Percentiles rank a stretch among this genome's conserved stretches.
phyloP scores from a whole-genome alignment of 1,140 invertebrate genomes.

The Adelges cooleyi region DNA sequence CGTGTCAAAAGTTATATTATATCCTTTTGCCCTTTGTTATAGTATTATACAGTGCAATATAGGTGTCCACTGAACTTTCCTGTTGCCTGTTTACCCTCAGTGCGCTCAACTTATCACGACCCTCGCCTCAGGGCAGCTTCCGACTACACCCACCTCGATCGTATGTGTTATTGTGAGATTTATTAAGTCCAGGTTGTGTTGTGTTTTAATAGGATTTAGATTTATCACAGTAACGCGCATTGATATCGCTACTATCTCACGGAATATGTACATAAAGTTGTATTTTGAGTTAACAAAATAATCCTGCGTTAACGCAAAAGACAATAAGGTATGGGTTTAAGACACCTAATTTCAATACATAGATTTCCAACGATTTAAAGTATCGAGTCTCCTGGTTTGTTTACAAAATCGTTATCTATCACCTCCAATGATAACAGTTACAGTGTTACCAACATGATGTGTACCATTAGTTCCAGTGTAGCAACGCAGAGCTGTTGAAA shows the following conservation, averaged over 20 bases:
- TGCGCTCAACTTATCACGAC: not conserved
- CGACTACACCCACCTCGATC: not conserved
- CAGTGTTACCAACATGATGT: no score
- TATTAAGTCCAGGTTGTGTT: conserved; percentile 3
- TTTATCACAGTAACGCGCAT: not conserved
- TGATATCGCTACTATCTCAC: not conserved
- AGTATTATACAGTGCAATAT: not conserved
- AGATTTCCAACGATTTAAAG: no score
- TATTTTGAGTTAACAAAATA: no score
- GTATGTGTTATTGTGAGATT: not conserved
- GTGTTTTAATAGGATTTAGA: conserved; percentile 7
- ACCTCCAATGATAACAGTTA: no score
- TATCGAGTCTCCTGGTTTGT: no score
- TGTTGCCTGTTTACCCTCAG: not conserved
- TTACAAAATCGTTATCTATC: no score
- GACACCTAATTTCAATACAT: no score
- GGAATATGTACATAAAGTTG: not conserved
- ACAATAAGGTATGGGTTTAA: no score
- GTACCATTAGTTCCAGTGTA: no score
- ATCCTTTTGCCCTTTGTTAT: conserved; percentile 20
- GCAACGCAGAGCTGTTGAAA: no score
- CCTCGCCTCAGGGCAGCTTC: not conserved
- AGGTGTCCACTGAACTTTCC: not conserved
- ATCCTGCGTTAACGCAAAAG: no score
- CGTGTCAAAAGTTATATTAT: conserved; percentile 20